Percentiles rank a stretch among this genome's conserved stretches.
These are phyloP conservation scores for Melanogrammus aeglefinus DNA, from an alignment of 2,797 vertebrate genomes.

Conservation along the genomic window DNA sequence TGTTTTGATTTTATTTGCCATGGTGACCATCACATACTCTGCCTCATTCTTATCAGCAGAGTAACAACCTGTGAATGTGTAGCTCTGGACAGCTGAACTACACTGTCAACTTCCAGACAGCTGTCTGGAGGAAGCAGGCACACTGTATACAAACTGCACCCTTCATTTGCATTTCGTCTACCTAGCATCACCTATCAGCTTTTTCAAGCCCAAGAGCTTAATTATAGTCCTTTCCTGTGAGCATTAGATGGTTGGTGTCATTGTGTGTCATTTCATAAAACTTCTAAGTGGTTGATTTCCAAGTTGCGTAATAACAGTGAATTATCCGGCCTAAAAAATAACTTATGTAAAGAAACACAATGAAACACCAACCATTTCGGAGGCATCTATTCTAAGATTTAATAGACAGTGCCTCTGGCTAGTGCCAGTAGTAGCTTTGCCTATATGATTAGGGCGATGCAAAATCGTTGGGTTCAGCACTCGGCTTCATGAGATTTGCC, in stretches of 20 bases:
- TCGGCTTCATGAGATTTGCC: neutral
- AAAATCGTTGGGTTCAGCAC: neutral
- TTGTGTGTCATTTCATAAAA: conserved; percentile 7
- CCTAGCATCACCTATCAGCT: conserved; percentile 21
- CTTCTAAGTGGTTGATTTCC: neutral
- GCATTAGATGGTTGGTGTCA: neutral
- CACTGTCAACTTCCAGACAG: conserved; percentile 34
- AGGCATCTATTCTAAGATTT: neutral
- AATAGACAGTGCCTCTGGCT: neutral
- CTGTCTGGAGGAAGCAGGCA: conserved; percentile 9
- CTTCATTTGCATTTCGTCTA: conserved; percentile 15
- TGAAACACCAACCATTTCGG: neutral
- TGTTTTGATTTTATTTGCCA: conserved; percentile 65
- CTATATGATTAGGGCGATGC: neutral
- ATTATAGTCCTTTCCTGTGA: conserved; percentile 12
- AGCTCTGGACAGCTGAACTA: conserved; percentile 46
- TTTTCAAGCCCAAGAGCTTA: neutral
- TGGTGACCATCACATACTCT: conserved; percentile 61
- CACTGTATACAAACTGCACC: conserved; percentile 17
- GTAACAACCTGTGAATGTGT: conserved; percentile 47
- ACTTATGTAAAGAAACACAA: neutral
- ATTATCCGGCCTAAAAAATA: neutral
- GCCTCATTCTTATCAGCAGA: conserved; percentile 44
- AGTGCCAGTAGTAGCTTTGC: neutral
- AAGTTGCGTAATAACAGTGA: neutral